Conservation (phyloP, 1,140 invertebrate species). For the Bombyx mandarina region DNA sequence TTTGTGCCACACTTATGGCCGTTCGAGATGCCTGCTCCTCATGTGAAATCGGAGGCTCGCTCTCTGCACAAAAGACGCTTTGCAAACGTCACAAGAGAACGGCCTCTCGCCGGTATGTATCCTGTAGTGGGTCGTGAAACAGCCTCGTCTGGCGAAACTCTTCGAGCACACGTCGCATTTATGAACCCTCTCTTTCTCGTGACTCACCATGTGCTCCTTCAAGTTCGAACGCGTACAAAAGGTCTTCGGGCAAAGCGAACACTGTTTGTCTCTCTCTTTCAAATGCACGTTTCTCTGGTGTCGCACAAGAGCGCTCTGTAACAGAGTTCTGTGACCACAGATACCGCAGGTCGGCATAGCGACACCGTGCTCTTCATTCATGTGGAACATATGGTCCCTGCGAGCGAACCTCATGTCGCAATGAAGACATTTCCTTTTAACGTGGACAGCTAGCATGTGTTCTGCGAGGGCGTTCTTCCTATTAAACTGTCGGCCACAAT, state of each 20-base stretch:
- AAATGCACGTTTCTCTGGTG: conserved; percentile 82
- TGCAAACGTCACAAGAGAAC: conserved; percentile 11
- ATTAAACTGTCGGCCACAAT: conserved; percentile 21
- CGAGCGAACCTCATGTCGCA: conserved; percentile 13
- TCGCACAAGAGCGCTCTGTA: conserved; percentile 30
- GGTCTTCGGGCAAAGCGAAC: conserved; percentile 74
- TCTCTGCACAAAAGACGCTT: conserved; percentile 12
- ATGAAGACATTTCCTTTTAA: conserved; percentile 16
- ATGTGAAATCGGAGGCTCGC: conserved; percentile 18
- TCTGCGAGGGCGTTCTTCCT: conserved; percentile 30
- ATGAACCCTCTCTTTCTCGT: conserved; percentile 10
- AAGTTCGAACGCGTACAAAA: conserved; percentile 15
- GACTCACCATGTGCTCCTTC: conserved; percentile 21
- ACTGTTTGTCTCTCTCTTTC: conserved; percentile 79
- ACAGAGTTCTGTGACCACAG: conserved; percentile 14
- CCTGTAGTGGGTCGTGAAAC: conserved; percentile 12
- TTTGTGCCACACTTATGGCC: neutral
- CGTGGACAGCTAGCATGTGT: conserved; percentile 22
- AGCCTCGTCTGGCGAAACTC: conserved; percentile 12
- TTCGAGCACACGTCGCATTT: conserved; percentile 20
- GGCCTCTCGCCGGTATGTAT: conserved; percentile 16
- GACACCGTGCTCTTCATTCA: conserved; percentile 16
- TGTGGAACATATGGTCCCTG: conserved; percentile 13
- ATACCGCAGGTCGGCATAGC: conserved; percentile 17
- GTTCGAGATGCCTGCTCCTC: conserved; percentile 12